Evolutionary conservation across 37 sponge, comb jelly and placozoan genomes (phyloP).

Genomic region (Halisarca cf. caerulea): DNA sequence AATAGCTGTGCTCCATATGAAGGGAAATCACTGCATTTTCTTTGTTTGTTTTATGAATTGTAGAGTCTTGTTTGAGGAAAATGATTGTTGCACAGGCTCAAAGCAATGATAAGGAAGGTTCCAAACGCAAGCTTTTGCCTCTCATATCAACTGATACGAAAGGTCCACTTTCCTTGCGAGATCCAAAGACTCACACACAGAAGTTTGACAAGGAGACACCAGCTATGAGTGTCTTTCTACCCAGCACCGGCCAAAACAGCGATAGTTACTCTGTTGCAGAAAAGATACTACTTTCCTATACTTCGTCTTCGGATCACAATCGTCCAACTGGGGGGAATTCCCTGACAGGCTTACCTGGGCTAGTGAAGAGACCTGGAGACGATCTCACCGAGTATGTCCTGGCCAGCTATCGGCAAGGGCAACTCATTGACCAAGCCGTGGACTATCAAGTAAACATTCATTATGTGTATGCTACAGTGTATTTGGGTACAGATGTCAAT

Average conservation of each 20-base stretch:
- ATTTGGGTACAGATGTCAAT: too few species aligned
- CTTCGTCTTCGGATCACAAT: background rate
- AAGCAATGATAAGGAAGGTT: too few species aligned
- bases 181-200: background rate
- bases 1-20: too few species aligned
- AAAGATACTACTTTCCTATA: constrained; percentile 2
- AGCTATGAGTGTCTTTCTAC: background rate
- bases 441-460: background rate
- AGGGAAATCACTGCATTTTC: too few species aligned
- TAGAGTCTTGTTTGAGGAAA: too few species aligned
- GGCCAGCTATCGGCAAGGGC: background rate
- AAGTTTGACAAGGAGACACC: background rate
- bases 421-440: background rate
- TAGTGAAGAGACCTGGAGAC: constrained; percentile 12
- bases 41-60: too few species aligned
- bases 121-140: background rate
- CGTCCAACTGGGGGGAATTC: constrained; percentile 1
- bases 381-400: constrained; percentile 5
- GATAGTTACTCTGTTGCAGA: background rate
- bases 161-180: background rate
- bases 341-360: constrained; percentile 19
- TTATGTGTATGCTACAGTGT: too few species aligned
- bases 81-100: too few species aligned
- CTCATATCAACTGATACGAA: background rate
- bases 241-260: background rate